A percentile compares a stretch with the other conserved stretches of the same genome.
Evolutionary conservation across 2,797 vertebrate genomes (phyloP).

Genomic region (Molothrus ater): DNA sequence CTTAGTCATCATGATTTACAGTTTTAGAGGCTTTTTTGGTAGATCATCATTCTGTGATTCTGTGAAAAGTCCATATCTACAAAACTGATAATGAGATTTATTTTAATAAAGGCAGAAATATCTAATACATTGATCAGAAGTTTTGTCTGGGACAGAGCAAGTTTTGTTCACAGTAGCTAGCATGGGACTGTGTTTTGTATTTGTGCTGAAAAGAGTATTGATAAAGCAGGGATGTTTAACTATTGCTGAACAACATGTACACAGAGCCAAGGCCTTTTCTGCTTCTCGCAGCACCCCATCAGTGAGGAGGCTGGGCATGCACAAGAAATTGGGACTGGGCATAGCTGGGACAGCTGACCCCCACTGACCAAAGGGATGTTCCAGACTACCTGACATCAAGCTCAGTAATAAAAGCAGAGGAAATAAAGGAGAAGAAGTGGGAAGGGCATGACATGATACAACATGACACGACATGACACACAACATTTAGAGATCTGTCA

Average conservation of each 20-base stretch:
- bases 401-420: neutral
- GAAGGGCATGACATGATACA: accelerated
- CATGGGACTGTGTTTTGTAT: neutral
- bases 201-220: neutral
- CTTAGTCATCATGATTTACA: neutral
- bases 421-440: neutral
- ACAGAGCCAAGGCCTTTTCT: neutral
- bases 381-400: accelerated
- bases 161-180: neutral
- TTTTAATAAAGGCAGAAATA: neutral
- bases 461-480: accelerated
- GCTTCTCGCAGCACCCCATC: accelerated
- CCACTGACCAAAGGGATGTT: neutral
- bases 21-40: neutral
- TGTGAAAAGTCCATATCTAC: neutral
- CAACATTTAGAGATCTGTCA: neutral
- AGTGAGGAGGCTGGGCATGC: accelerated
- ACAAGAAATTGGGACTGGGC: neutral
- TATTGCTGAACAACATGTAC: neutral
- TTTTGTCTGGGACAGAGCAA: neutral
- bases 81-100: neutral
- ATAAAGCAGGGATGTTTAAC: neutral
- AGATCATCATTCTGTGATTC: neutral
- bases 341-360: neutral
- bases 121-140: neutral